Evolutionary conservation across 2,113 vertebrate genomes (phyloP), one percentile per base, ranked within the genome.

Genomic region (Anhinga anhinga): DNA sequence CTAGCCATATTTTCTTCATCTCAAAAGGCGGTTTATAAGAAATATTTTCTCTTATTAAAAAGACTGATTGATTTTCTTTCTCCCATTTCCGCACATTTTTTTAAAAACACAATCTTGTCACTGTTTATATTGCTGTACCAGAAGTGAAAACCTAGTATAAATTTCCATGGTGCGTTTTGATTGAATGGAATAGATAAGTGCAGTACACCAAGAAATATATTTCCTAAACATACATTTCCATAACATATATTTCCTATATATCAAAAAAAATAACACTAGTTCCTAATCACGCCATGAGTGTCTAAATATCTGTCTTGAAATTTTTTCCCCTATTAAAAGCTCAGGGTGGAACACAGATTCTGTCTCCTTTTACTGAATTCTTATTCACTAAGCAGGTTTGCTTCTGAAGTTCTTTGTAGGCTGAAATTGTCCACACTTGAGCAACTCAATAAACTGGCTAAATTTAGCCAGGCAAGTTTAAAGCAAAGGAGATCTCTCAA

Each of bases 141-240:
- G 81, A 97, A 96, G 80, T 52, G 84, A 78, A 93, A 96, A 86
- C 66, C 82, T 59, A 91, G 78, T 89, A 42, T 83, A 94, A 93
- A 95, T 96, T 94, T 82, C 61, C 56, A 63, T 53, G 26, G 72
- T 65, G 25, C 77, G 56, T 91, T 96, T 58, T 95, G 55, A 78
- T 96, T 82, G 66, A 94, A 45, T 42, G 80, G 85, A 84, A 90
- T 61, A 78, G 93, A 88, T 92, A 95, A 92, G 71, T 82, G 73
- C 16, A 85, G 74, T 93, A 74, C 42, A 88, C 15, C 52, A 93
- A 95, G 34, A 90, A 90, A 80, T n/a, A 1, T 10, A 34, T 82
- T 86, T 74, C 10, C 50, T 73, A 61, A 20, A 23, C 17, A 40
- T 25, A n/a, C 7, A 55, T 66, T 86, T 66, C 56, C 34, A 62